phyloP scores from a whole-genome alignment of 2,888 invertebrate genomes.

The Lamellibrachia satsuma region DNA sequence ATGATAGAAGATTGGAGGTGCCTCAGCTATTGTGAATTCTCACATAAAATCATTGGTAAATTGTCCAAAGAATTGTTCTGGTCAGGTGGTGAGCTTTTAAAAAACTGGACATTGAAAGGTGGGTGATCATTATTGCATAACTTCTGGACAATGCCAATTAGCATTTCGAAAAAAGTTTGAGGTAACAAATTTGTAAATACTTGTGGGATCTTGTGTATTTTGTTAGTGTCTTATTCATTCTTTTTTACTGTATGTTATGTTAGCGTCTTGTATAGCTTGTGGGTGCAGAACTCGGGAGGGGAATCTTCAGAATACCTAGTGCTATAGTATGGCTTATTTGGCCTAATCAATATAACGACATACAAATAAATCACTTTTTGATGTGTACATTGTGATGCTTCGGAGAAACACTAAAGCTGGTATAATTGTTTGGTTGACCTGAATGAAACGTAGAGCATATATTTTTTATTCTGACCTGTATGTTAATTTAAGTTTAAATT shows the following conservation, averaged over 20 bases:
- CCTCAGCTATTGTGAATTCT: not conserved
- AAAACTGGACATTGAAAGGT: not conserved
- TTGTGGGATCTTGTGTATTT: not conserved
- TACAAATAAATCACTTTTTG: not conserved
- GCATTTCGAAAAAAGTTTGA: not conserved
- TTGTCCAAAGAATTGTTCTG: too few relatives aligned
- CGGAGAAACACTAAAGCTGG: not conserved
- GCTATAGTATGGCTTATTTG: conserved; percentile 6
- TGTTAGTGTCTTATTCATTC: conserved; percentile 10
- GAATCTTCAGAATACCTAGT: not conserved
- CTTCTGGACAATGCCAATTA: not conserved
- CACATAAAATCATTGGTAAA: not conserved
- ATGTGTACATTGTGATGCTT: not conserved
- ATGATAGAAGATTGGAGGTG: not conserved
- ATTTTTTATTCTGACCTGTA: not conserved
- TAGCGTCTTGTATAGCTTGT: not conserved
- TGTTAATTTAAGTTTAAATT: not conserved
- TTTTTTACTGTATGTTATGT: not conserved
- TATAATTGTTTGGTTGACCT: conserved; percentile 4
- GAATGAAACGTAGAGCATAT: not conserved
- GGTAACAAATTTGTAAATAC: not conserved
- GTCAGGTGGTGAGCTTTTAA: not conserved
- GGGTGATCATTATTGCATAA: not conserved
- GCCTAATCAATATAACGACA: not conserved
- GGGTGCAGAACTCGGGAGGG: not conserved